These are phyloP conservation scores for Crocuta crocuta DNA, from an alignment of 2,113 vertebrate species.

Conservation along the genomic window DNA sequence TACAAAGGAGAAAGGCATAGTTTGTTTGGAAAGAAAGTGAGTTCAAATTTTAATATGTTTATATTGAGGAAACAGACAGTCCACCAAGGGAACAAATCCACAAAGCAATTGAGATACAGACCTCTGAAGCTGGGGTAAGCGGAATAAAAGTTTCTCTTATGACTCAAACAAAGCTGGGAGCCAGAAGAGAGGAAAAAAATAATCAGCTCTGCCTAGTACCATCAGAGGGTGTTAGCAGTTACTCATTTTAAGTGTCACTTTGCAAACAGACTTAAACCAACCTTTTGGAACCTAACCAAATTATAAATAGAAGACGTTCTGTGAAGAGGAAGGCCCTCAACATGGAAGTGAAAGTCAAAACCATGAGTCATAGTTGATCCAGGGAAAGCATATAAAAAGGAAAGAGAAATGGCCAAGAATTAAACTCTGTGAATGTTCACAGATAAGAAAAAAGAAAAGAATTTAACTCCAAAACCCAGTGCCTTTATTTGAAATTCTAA, in stretches of 20 bases:
- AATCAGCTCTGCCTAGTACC: constrained; percentile 50
- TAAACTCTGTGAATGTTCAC: constrained; percentile 44
- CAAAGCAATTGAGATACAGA: not conserved
- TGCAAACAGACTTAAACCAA: constrained; percentile 76
- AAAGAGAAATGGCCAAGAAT: constrained; percentile 50
- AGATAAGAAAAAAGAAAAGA: constrained; percentile 42
- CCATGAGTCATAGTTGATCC: constrained; percentile 68
- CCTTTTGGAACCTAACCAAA: constrained; percentile 70
- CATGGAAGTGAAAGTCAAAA: constrained; percentile 75
- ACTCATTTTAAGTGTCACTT: constrained; percentile 79
- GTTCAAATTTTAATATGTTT: constrained; percentile 23
- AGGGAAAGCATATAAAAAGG: constrained; percentile 53
- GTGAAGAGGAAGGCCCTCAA: constrained; percentile 64
- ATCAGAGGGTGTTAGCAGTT: constrained; percentile 69
- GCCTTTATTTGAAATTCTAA: not conserved
- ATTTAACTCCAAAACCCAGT: not conserved
- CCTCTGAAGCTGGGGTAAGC: not conserved
- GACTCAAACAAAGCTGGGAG: constrained; percentile 64
- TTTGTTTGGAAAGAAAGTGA: constrained; percentile 32
- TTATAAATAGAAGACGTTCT: constrained; percentile 77
- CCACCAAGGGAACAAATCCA: not conserved
- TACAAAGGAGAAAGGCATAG: not conserved
- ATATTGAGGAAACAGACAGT: not conserved
- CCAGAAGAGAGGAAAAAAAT: constrained; percentile 30
- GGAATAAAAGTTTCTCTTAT: constrained; percentile 60